A percentile compares a stretch with the other conserved stretches of the same genome.
Evolutionary conservation across 1,140 invertebrate genomes (phyloP).

Genomic region (Hestina assimilis): DNA sequence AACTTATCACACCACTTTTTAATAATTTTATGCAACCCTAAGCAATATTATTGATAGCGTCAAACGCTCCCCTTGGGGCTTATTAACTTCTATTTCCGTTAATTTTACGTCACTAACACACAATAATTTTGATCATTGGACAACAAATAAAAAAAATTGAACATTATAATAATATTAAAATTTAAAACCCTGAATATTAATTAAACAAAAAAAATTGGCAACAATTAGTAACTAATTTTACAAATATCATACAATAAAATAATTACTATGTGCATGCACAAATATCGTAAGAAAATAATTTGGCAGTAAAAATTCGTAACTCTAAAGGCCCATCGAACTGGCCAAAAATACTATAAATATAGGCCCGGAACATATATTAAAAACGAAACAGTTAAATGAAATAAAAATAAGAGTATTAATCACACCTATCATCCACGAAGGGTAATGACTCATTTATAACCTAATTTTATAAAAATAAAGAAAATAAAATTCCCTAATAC

Average conservation of each 20-base stretch:
- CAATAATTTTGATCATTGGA: conserved; percentile 77
- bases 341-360: conserved; percentile 76
- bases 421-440: conserved; percentile 65
- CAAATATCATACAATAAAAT: conserved; percentile 75
- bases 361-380: conserved; percentile 69
- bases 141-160: conserved; percentile 72
- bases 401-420: conserved; percentile 76
- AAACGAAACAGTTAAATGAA: conserved; percentile 70
- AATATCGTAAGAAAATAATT: conserved; percentile 78
- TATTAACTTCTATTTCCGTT: conserved; percentile 71
- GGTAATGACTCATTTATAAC: conserved; percentile 68
- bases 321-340: conserved; percentile 73
- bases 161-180: conserved; percentile 73
- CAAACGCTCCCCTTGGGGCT: conserved; percentile 76
- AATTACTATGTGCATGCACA: conserved; percentile 76
- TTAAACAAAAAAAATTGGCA: conserved; percentile 73
- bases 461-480: conserved; percentile 70
- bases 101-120: conserved; percentile 74
- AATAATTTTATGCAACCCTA: conserved; percentile 75
- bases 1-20: conserved; percentile 77
- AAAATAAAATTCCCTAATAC: conserved; percentile 79
- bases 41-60: conserved; percentile 76
- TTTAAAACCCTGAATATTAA: conserved; percentile 75
- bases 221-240: conserved; percentile 76
- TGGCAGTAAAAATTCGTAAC: conserved; percentile 78